Percentiles rank a stretch among this genome's conserved stretches.
Evolutionary conservation across 2,888 invertebrate genomes (phyloP).

Genomic region (Isoperla grammatica): DNA sequence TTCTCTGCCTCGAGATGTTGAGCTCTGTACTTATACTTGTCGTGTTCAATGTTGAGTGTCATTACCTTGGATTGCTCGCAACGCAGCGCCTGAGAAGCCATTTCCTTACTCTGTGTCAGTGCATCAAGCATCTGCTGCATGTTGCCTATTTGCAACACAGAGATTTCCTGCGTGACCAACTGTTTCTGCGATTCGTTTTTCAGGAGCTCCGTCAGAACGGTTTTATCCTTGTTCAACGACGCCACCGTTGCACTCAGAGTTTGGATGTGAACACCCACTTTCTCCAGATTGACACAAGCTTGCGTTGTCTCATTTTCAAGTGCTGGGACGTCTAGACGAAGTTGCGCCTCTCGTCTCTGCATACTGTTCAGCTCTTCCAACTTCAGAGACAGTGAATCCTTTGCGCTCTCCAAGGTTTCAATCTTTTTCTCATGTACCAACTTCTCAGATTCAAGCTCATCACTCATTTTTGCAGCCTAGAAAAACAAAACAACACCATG

Average conservation of each 20-base stretch:
- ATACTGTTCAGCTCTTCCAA: slow-evolving; percentile 19
- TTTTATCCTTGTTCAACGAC: slow-evolving; percentile 9
- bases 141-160: slow-evolving; percentile 19
- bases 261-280: slow-evolving; percentile 22
- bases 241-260: slow-evolving; percentile 24
- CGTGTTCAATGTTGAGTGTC: not conserved
- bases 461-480: not conserved
- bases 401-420: not conserved
- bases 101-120: slow-evolving; percentile 25
- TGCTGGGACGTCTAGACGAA: slow-evolving; percentile 22
- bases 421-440: too few species aligned
- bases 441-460: not conserved
- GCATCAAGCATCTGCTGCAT: slow-evolving; percentile 25
- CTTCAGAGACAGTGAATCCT: slow-evolving; percentile 16
- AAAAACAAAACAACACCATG: not conserved
- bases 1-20: not conserved
- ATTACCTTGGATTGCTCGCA: slow-evolving; percentile 21
- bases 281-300: slow-evolving; percentile 15
- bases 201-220: not conserved
- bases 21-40: not conserved
- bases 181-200: not conserved
- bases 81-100: slow-evolving; percentile 23
- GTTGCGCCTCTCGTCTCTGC: slow-evolving; percentile 20
- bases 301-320: slow-evolving; percentile 22
- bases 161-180: not conserved